Base-by-base conservation (phyloP, 2,797 vertebrate species). In the Rhinophrynus dorsalis region DNA sequence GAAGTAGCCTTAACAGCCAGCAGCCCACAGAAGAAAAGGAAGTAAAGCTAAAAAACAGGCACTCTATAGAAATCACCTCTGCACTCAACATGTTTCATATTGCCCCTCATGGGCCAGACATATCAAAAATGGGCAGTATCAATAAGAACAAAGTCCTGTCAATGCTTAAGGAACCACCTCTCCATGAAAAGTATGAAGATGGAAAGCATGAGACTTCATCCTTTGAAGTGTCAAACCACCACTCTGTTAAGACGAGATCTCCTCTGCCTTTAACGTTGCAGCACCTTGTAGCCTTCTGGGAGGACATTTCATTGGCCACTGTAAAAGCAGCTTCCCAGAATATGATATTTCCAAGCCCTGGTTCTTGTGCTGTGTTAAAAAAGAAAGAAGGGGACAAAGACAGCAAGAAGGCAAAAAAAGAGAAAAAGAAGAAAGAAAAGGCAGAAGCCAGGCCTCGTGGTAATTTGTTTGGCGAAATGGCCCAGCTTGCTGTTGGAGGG, bases 61-160 rank as follows among this genome's bases (percentile, higher is more conserved):
- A 99, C 81, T 99, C 97, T 0, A 75, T 99, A 67, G 97, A 99
- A 91, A 99, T 99, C 82, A 98, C 97, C 38, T 99, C 97, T 55
- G 97, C 97, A 8, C 92, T 98, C 12, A 98, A 98, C 80, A 98
- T 98, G 96, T 98, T 98, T 82, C 98, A 99, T 76, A 98, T 99
- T 71, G 84, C 97, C 2, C 97, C 96, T 44, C 97, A 98, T 3
- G 97, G 97, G 26, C 96, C 97, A 2, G 97, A 99, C 83, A 99
- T 99, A 82, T 99, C 97, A 58, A 98, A 99, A 86, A 99, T 99
- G 97, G 97, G 96, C 50, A 98, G 96, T 86, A 98, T 99, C 82
- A 99, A 99, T 81, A 99, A 99, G 86, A 99, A 99, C 69, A 99
- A 99, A 77, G 97, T 99, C 10, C 86, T 99, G 1, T 98, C 97